phyloP scores from a whole-genome alignment of 2,797 vertebrate genomes.

The Sphaeramia orbicularis region DNA sequence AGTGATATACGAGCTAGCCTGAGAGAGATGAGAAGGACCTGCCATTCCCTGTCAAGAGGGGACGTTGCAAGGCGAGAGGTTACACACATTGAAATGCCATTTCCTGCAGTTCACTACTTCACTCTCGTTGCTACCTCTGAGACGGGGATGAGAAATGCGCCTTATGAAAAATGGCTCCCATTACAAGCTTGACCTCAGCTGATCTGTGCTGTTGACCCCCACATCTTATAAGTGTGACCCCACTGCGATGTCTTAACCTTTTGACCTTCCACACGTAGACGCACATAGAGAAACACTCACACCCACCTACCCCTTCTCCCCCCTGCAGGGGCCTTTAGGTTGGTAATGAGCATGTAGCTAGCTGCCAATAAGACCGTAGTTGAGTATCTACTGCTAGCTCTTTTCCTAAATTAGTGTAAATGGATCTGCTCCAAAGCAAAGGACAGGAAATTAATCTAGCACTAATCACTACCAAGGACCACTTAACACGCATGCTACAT shows the following conservation, averaged over 20 bases:
- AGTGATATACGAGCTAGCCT: conserved; percentile 74
- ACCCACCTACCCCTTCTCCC: background rate
- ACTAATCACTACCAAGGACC: conserved; percentile 57
- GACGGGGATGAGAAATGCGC: conserved; percentile 51
- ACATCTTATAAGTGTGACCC: conserved; percentile 65
- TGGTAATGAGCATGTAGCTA: conserved; percentile 59
- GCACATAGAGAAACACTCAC: conserved; percentile 30
- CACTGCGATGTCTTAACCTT: conserved; percentile 40
- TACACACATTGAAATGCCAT: conserved; percentile 78
- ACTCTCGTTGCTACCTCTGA: conserved; percentile 36
- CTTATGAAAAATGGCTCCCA: conserved; percentile 81
- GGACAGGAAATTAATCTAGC: conserved; percentile 66
- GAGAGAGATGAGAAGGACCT: conserved; percentile 80
- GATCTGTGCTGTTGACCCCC: conserved; percentile 66
- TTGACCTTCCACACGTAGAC: conserved; percentile 17
- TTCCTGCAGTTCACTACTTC: conserved; percentile 68
- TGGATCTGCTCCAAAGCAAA: conserved; percentile 63
- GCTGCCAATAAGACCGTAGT: conserved; percentile 53
- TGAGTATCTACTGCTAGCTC: conserved; percentile 35
- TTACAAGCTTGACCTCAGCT: conserved; percentile 71
- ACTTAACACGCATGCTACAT: conserved; percentile 41
- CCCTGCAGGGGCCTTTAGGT: conserved; percentile 50
- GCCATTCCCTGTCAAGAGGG: conserved; percentile 73
- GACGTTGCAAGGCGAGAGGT: conserved; percentile 66
- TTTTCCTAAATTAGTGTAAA: conserved; percentile 62